Evolutionary conservation across 2,113 vertebrate genomes (phyloP).

Genomic region (Neopipo cinnamomea): DNA sequence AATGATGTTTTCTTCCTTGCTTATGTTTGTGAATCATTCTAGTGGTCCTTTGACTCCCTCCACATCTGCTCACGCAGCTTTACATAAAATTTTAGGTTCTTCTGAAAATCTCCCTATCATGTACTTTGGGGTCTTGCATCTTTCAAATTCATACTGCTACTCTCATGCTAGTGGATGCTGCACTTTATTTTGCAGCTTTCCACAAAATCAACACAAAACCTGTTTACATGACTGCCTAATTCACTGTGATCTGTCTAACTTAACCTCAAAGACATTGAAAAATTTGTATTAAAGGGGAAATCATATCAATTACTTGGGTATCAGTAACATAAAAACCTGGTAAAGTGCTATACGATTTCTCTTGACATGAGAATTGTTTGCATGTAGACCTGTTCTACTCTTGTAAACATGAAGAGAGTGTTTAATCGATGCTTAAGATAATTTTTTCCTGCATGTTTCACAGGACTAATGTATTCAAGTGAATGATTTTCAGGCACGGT

Average conservation of each 20-base stretch:
- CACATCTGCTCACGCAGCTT: not conserved
- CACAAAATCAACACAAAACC: not conserved
- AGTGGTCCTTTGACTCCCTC: not conserved
- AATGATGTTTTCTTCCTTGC: not conserved
- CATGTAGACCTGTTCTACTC: not conserved
- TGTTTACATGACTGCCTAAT: not conserved
- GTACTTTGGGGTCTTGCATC: not conserved
- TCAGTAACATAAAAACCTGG: no score
- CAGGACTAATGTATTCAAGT: not conserved
- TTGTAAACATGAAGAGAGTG: not conserved
- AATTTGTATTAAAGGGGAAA: not conserved
- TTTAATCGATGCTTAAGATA: not conserved
- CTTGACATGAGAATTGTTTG: not conserved
- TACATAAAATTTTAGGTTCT: not conserved
- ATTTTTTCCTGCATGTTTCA: not conserved
- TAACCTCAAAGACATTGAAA: not conserved
- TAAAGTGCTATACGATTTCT: not conserved
- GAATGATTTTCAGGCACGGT: not conserved
- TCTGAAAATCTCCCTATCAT: not conserved
- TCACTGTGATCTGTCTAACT: not conserved
- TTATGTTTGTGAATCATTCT: not conserved
- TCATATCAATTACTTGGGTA: no score
- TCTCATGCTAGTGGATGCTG: not conserved
- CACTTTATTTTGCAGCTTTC: not conserved
- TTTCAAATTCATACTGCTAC: not conserved